These are phyloP conservation scores for Chamaea fasciata DNA, from an alignment of 2,113 vertebrate species.

Conservation along the genomic window DNA sequence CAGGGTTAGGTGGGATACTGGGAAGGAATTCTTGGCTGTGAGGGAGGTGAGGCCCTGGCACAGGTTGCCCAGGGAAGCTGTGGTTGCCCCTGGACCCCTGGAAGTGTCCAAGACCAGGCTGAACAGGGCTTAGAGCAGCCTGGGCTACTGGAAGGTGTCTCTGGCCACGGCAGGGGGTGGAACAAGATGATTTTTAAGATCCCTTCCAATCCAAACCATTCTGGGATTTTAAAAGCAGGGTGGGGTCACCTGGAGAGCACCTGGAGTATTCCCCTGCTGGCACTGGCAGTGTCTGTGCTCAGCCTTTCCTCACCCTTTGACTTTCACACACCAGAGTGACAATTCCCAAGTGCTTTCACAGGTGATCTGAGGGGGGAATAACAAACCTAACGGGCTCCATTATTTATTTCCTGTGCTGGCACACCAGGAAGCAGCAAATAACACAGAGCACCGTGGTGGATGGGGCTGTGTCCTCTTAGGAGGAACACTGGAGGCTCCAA, in stretches of 20 bases:
- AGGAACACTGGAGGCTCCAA: neutral
- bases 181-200: accelerated
- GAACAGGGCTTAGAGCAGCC: accelerated
- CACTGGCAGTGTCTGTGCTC: neutral
- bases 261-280: neutral
- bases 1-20: neutral
- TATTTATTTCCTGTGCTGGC: neutral
- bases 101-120: accelerated
- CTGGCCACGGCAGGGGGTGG: neutral
- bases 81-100: neutral
- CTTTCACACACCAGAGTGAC: neutral
- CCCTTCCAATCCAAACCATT: neutral
- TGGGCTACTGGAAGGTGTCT: accelerated
- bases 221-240: neutral
- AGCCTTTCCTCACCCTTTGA: neutral
- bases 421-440: neutral
- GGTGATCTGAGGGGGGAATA: neutral
- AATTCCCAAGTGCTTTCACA: accelerated
- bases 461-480: neutral
- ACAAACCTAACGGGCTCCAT: neutral
- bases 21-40: accelerated
- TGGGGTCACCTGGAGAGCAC: neutral
- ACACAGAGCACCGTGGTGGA: accelerated
- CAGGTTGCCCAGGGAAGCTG: neutral
- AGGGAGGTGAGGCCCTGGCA: neutral